Percentiles rank a stretch among this genome's conserved stretches.
Evolutionary conservation across 2,888 invertebrate genomes (phyloP).

Genomic region (Antheraea assamensis): DNA sequence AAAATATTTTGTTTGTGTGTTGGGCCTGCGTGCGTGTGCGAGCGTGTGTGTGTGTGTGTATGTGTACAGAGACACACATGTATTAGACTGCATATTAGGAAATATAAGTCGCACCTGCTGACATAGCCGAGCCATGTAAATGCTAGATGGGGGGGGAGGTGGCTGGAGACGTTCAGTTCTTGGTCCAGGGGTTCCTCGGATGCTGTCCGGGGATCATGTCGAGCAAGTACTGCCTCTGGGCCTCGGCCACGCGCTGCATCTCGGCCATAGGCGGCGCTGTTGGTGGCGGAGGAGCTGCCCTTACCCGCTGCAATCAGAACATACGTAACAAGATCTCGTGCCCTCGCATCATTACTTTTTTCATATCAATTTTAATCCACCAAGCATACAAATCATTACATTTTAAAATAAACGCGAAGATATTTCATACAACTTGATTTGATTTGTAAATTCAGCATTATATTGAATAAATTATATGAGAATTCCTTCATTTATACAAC

Average conservation of each 20-base stretch:
- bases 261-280: slow-evolving; percentile 82
- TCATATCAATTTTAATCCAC: background rate
- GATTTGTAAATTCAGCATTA: no score
- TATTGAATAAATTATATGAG: no score
- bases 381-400: no score
- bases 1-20: no score
- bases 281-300: slow-evolving; percentile 53
- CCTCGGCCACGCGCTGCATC: slow-evolving; percentile 92
- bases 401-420: no score
- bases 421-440: no score
- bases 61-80: no score
- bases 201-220: slow-evolving; percentile 93
- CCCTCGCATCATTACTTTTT: background rate
- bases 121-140: background rate
- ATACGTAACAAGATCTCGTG: background rate
- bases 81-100: no score
- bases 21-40: no score
- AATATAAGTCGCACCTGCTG: background rate
- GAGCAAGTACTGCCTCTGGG: slow-evolving; percentile 96
- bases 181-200: slow-evolving; percentile 71
- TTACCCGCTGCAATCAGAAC: slow-evolving; percentile 57
- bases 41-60: no score
- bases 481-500: no score
- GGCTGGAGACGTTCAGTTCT: slow-evolving; percentile 54
- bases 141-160: background rate